Percentiles rank a stretch among this genome's conserved stretches.
These are phyloP conservation scores for Strongylocentrotus purpuratus DNA, from an alignment of 35 echinoderm and acorn worm genomes.

Conservation along the genomic window DNA sequence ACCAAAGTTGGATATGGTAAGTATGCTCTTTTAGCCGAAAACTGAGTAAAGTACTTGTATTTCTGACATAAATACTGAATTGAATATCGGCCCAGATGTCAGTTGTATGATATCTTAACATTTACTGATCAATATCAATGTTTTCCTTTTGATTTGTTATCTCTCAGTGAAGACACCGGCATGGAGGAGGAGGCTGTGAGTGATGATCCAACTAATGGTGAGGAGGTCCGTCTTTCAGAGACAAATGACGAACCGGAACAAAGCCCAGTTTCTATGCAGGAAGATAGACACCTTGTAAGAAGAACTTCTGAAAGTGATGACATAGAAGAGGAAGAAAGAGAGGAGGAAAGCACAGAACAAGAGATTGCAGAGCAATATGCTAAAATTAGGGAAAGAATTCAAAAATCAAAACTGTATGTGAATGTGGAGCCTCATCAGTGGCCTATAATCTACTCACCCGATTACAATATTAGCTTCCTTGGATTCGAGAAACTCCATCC, in stretches of 20 bases:
- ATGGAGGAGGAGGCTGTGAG: not conserved
- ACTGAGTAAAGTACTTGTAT: too few relatives aligned
- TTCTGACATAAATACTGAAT: too few relatives aligned
- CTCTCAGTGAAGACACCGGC: not conserved
- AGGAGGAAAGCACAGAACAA: conserved; percentile 6
- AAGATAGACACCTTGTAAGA: not conserved
- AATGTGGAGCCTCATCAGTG: conserved; percentile 66
- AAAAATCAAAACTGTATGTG: conserved; percentile 72
- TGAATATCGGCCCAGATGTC: too few relatives aligned
- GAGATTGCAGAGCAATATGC: not conserved
- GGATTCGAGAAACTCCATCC: conserved; percentile 93
- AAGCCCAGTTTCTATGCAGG: not conserved
- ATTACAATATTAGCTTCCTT: conserved; percentile 94
- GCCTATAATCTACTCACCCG: conserved; percentile 89
- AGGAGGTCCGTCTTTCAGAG: not conserved
- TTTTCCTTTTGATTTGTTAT: not conserved
- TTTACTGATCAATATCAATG: too few relatives aligned
- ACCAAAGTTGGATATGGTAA: too few relatives aligned
- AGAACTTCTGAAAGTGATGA: not conserved
- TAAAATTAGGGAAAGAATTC: conserved; percentile 20
- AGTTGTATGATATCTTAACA: too few relatives aligned
- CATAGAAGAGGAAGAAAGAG: conserved; percentile 18
- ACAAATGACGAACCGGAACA: not conserved
- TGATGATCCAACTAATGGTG: not conserved
- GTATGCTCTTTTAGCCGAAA: too few relatives aligned